Evolutionary conservation across 2,888 invertebrate species (phyloP), one percentile per base, ranked within the genome.

Genomic region (Orgyia antiqua): DNA sequence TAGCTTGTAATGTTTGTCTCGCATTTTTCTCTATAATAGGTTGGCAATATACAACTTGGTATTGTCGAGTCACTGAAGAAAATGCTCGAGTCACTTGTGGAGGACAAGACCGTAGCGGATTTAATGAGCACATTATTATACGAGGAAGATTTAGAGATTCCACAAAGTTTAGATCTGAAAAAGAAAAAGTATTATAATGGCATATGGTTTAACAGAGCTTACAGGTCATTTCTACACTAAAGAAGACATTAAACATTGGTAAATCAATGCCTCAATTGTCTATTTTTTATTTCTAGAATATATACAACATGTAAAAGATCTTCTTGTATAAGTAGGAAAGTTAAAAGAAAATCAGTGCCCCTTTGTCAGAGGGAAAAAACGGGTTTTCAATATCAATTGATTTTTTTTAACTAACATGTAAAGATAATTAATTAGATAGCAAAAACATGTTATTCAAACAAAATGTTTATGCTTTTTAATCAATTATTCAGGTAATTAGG

Each of bases 1-100:
- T 4, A 42, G 78, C 30, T 58, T 79, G 82, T 8, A 89, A 57
- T 19, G 87, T 84, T 20, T 80, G 72, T 2, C 94, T 84, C 0
- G 89, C 73, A 76, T 98, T 98, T 52, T 92, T 90, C 69, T 98
- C 96, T 20, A 98, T 91, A 26, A 97, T 90, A 0, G 95, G 90
- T 68, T 96, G 94, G 73, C 98, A 98, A 76, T 97, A 98, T 0
- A 94, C 96, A 30, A 98, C 87, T 64, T 98, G 97, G 68, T 96
- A 94, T 6, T 92, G 89, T 28, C 94, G 89, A 0, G 95, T 93
- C 1, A 95, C 90, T 0, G 93, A 90, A 0, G 95, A 92, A 73
- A 97, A 96, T 10, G 92, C 92, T 40, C 92, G 91, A 0, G 92
- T 92, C 9, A 96, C 92, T 1, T 92, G 90, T 0, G 91, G 89